Evolutionary conservation across 2,888 invertebrate genomes (phyloP).

Genomic region (Matsumyia berberina): DNA sequence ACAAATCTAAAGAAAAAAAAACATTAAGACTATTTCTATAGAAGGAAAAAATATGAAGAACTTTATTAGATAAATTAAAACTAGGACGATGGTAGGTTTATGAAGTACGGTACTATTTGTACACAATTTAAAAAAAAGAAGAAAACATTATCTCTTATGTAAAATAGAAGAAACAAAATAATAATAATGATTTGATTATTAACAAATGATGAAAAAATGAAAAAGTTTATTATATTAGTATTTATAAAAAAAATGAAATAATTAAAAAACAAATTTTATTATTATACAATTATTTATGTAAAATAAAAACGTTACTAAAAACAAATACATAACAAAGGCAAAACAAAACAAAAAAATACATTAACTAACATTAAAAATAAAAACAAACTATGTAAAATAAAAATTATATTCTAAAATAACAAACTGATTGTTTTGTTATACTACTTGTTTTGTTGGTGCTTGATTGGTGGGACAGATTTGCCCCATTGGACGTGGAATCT

Average conservation of each 20-base stretch:
- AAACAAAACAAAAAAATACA: conserved; percentile 30
- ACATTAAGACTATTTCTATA: conserved; percentile 56
- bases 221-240: conserved; percentile 55
- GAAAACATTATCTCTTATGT: conserved; percentile 39
- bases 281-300: conserved; percentile 70
- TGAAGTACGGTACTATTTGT: conserved; percentile 24
- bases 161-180: conserved; percentile 42
- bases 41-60: conserved; percentile 22
- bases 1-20: conserved; percentile 23
- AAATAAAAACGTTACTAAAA: conserved; percentile 65
- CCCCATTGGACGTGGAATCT: no score
- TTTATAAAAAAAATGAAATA: conserved; percentile 25
- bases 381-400: conserved; percentile 63
- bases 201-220: conserved; percentile 32
- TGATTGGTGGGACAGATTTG: no score
- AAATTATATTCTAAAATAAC: conserved; percentile 67
- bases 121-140: conserved; percentile 23
- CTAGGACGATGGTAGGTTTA: conserved; percentile 37
- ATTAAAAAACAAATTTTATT: conserved; percentile 67
- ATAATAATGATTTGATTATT: conserved; percentile 41
- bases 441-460: background rate
- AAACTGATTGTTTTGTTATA: background rate
- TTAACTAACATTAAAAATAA: conserved; percentile 49
- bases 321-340: conserved; percentile 26
- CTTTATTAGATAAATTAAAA: conserved; percentile 61